A percentile compares a stretch with the other conserved stretches of the same genome.
Evolutionary conservation across 2,888 invertebrate species (phyloP).

Genomic region (Noctua comes): DNA sequence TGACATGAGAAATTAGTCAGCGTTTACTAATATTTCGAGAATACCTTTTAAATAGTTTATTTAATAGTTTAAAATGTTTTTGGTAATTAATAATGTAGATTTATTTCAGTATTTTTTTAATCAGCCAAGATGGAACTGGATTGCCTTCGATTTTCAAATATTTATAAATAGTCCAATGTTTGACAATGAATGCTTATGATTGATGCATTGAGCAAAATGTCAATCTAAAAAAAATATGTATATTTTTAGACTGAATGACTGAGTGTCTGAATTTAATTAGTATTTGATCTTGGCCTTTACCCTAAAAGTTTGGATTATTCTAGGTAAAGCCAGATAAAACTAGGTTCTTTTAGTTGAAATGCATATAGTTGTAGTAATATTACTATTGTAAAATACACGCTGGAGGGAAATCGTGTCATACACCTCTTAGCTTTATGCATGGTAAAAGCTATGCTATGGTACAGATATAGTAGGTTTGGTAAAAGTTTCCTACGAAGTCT

Average conservation of each 20-base stretch:
- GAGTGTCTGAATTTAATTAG: neutral
- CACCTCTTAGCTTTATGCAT: neutral
- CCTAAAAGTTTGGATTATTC: neutral
- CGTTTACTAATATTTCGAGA: neutral
- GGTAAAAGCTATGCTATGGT: neutral
- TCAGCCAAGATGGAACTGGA: neutral
- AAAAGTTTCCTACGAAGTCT: neutral
- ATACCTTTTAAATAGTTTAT: slow-evolving; percentile 7
- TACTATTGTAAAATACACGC: neutral
- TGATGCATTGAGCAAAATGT: neutral
- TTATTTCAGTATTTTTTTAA: neutral
- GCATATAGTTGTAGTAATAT: neutral
- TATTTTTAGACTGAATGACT: neutral
- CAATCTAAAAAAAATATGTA: neutral
- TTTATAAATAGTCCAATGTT: slow-evolving; percentile 1
- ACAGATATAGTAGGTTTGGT: too few relatives aligned
- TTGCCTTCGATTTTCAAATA: slow-evolving; percentile 6
- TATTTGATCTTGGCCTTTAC: neutral
- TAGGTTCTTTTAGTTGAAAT: neutral
- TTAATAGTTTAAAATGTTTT: neutral
- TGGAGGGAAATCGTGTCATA: neutral
- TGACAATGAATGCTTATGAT: neutral
- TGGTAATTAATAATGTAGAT: neutral
- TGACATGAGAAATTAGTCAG: slow-evolving; percentile 47
- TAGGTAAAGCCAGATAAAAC: neutral